Percentiles rank a stretch among this genome's conserved stretches.
Conservation (phyloP, 2,888 invertebrate genomes). For the Drosophila putrida region DNA sequence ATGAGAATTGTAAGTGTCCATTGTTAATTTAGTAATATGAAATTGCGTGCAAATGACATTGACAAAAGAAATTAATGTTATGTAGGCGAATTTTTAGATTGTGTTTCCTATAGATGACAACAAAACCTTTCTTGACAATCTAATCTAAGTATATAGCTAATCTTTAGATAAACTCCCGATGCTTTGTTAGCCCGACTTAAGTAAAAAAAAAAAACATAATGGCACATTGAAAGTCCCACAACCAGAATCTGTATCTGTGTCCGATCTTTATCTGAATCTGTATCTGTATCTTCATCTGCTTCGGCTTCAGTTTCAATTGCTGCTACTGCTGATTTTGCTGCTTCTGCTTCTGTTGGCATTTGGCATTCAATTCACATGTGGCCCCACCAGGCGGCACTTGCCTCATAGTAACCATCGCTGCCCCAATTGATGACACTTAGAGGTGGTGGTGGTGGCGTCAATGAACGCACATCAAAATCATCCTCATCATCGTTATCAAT, state of each 20-base stretch:
- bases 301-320: not conserved
- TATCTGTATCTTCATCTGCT: slow-evolving; percentile 30
- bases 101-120: no score
- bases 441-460: slow-evolving; percentile 73
- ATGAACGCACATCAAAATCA: slow-evolving; percentile 60
- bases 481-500: slow-evolving; percentile 13
- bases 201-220: slow-evolving; percentile 57
- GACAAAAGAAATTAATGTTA: no score
- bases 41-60: no score
- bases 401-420: slow-evolving; percentile 69
- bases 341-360: not conserved
- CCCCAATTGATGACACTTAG: slow-evolving; percentile 66
- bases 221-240: slow-evolving; percentile 77
- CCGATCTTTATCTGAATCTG: slow-evolving; percentile 34
- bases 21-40: no score
- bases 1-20: no score
- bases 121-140: no score
- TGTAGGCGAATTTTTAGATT: no score
- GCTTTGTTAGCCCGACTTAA: no score
- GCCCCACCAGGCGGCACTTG: slow-evolving; percentile 71
- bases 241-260: slow-evolving; percentile 53
- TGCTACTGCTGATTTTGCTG: not conserved
- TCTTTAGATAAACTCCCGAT: no score
- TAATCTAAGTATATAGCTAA: no score
- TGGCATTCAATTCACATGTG: slow-evolving; percentile 58